These are phyloP conservation scores for Ceyx melanurus DNA, from an alignment of 2,113 vertebrate genomes.

Conservation along the genomic window DNA sequence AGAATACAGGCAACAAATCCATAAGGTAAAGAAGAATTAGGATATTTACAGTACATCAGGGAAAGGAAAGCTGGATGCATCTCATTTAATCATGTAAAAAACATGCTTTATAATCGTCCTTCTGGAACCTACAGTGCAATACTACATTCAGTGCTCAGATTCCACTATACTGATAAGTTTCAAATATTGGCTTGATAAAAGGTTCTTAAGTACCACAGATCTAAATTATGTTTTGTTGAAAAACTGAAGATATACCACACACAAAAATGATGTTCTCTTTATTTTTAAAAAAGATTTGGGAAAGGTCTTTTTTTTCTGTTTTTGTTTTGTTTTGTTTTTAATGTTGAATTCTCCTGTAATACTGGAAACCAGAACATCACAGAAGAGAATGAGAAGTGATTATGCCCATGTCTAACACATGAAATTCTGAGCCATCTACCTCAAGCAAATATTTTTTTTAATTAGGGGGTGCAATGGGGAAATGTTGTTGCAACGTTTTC, in stretches of 20 bases:
- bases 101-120: not conserved
- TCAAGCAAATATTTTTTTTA: not conserved
- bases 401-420: not conserved
- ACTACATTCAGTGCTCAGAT: not conserved
- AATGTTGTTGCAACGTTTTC: not conserved
- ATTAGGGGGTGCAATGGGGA: not conserved
- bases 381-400: not conserved
- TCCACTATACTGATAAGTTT: not conserved
- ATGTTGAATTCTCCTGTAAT: not conserved
- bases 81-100: not conserved
- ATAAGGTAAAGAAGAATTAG: conserved; percentile 15
- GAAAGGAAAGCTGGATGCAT: not conserved
- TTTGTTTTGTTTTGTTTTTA: not conserved
- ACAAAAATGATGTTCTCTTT: not conserved
- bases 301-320: not conserved
- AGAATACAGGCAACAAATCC: conserved; percentile 2
- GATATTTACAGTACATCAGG: not conserved
- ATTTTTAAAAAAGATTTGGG: not conserved
- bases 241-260: not conserved
- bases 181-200: not conserved
- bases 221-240: not conserved
- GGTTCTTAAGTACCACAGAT: not conserved
- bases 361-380: not conserved
- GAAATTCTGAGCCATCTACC: not conserved
- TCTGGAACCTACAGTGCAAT: not conserved